Evolutionary conservation across 2,888 invertebrate genomes (phyloP), one percentile per base, ranked within the genome.

Genomic region (Drosophila limbata): DNA sequence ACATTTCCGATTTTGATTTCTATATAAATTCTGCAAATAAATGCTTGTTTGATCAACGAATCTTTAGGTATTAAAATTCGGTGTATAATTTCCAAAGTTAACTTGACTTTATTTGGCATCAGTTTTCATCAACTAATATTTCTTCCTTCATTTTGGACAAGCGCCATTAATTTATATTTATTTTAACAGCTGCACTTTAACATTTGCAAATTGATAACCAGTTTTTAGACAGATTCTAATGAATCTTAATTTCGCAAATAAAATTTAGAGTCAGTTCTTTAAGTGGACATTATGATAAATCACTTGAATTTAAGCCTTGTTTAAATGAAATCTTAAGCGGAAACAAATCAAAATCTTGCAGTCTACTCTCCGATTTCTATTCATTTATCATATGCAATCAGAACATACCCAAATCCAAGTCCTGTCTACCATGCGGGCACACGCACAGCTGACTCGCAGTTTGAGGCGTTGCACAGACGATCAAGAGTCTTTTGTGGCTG

Each of bases 401-500:
- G 33, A 33, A 21, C 28, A 3, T 42, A 40, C 17, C 25, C 25
- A 25, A 25, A 25, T 25, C n/a, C 39, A n/a, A 39, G 37, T 51
- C n/a, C n/a, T 37, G 25, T 25, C 8, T 45, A 10, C 15, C 15
- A 74, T 74, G 73, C 75, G 75, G 75, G 75, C 39, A 61, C 68
- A 62, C 52, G 45, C 47, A 35, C 50, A 68, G 47, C 13, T 37
- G 25, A 37, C 28, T 4, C 33, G 21, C 39, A 53, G 19, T 37
- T 31, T 8, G 39, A 69, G 88, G 88, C 88, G 88, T 83, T 65
- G 66, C 69, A 66, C 31, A 28, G 62, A 17, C 77, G 68, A 74
- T 82, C 57, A 59, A 72, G 76, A 68, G 59, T 77, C 72, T 50
- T 77, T 85, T 81, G 84, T 77, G 80, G 73, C 75, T 21, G 52